Evolutionary conservation across 2,797 vertebrate species (phyloP).

Genomic region (Scyliorhinus canicula): DNA sequence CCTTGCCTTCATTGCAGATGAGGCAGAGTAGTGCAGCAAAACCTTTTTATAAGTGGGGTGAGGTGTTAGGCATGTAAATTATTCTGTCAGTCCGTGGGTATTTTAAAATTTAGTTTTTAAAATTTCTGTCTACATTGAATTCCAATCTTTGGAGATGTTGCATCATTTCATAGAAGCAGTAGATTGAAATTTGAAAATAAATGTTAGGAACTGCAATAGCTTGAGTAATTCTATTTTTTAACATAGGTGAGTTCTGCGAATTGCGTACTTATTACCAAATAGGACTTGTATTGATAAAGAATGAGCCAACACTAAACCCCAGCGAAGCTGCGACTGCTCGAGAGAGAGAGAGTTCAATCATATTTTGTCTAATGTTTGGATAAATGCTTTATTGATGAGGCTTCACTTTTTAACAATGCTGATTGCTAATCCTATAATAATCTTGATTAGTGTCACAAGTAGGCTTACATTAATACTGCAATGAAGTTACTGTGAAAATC

Average conservation of each 20-base stretch:
- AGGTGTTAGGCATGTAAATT: neutral
- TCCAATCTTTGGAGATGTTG: neutral
- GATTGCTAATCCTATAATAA: neutral
- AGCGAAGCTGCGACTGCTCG: no score
- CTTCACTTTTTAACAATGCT: neutral
- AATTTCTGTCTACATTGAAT: neutral
- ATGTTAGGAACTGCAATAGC: neutral
- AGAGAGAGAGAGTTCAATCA: neutral
- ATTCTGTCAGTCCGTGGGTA: neutral
- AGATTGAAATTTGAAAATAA: neutral
- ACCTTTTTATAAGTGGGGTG: neutral
- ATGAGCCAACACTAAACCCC: neutral
- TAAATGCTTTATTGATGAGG: neutral
- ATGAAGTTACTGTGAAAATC: no score
- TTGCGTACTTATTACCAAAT: neutral
- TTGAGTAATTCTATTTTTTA: neutral
- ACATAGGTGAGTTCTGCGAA: neutral
- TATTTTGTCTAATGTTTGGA: neutral
- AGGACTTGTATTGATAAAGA: neutral
- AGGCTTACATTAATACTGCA: no score
- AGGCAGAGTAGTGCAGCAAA: neutral
- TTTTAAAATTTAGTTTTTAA: neutral
- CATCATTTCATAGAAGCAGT: neutral
- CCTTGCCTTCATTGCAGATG: neutral
- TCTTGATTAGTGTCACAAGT: no score